Percentiles rank a stretch among this genome's conserved stretches.
These are phyloP conservation scores for Plectropomus leopardus DNA, from an alignment of 2,113 vertebrate species.

Conservation along the genomic window DNA sequence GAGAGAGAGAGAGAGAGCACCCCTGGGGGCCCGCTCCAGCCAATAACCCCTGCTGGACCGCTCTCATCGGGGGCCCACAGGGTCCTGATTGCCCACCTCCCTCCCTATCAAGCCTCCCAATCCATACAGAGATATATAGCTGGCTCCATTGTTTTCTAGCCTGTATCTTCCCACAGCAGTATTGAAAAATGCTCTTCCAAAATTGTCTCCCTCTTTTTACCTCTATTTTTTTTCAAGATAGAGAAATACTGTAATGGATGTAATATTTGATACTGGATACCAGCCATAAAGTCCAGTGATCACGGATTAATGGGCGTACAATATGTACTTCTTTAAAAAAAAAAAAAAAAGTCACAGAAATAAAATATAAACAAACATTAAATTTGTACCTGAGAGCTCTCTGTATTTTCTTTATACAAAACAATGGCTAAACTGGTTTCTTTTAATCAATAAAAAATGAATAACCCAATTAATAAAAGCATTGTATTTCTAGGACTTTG, in stretches of 20 bases:
- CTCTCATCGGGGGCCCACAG: slow-evolving; percentile 62
- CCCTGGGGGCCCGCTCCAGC: slow-evolving; percentile 61
- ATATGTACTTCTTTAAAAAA: not conserved
- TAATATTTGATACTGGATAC: slow-evolving; percentile 40
- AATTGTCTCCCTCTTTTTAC: slow-evolving; percentile 50
- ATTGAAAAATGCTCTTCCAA: slow-evolving; percentile 63
- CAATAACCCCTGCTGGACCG: slow-evolving; percentile 78
- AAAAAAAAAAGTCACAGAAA: slow-evolving; percentile 19
- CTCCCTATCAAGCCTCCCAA: slow-evolving; percentile 69
- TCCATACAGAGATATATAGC: slow-evolving; percentile 71
- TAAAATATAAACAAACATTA: not conserved
- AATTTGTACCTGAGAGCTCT: not conserved
- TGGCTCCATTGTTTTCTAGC: slow-evolving; percentile 68
- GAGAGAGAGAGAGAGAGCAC: slow-evolving; percentile 31
- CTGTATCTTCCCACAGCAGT: slow-evolving; percentile 54
- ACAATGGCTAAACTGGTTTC: not conserved
- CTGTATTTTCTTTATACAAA: not conserved
- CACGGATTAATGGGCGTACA: slow-evolving; percentile 18
- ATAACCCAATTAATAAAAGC: not conserved
- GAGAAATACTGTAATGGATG: slow-evolving; percentile 58
- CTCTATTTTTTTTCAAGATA: slow-evolving; percentile 40
- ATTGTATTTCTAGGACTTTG: not conserved
- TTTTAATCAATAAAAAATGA: not conserved
- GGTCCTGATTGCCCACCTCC: slow-evolving; percentile 76
- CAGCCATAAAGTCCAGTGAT: slow-evolving; percentile 28